phyloP scores from a whole-genome alignment of 2,797 vertebrate species.

The Falco biarmicus region DNA sequence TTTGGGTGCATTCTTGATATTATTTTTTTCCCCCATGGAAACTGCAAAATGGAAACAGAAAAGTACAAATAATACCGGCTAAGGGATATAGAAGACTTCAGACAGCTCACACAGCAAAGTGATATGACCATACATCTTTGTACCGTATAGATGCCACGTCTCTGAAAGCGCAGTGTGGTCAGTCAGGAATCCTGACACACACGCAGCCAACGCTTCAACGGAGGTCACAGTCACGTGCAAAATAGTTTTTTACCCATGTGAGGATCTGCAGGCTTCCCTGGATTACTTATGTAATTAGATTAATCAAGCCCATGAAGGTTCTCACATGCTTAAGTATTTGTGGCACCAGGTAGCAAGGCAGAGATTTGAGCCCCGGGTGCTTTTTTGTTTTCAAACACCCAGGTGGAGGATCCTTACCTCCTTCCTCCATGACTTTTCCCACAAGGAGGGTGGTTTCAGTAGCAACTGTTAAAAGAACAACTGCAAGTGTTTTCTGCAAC shows the following conservation, averaged over 20 bases:
- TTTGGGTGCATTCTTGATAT: not conserved
- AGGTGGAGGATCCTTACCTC: not conserved
- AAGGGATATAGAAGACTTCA: not conserved
- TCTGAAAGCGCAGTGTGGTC: fast-evolving
- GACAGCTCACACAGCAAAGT: fast-evolving
- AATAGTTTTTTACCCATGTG: not conserved
- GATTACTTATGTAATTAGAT: not conserved
- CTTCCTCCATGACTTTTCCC: not conserved
- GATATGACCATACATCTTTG: fast-evolving
- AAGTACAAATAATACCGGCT: not conserved
- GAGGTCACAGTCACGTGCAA: fast-evolving
- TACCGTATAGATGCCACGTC: fast-evolving
- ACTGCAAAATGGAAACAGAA: not conserved
- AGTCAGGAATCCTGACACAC: fast-evolving
- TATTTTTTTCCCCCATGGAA: not conserved
- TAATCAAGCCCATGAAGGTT: not conserved
- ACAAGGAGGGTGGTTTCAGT: not conserved
- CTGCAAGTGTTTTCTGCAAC: not conserved
- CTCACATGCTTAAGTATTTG: not conserved
- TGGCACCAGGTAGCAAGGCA: not conserved
- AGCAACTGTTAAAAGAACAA: not conserved
- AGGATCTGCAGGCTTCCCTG: not conserved
- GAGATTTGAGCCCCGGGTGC: not conserved
- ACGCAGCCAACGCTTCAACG: fast-evolving
- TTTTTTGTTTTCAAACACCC: not conserved